These are phyloP conservation scores for Anabacerthia variegaticeps DNA, from an alignment of 2,797 vertebrate species.

Conservation along the genomic window DNA sequence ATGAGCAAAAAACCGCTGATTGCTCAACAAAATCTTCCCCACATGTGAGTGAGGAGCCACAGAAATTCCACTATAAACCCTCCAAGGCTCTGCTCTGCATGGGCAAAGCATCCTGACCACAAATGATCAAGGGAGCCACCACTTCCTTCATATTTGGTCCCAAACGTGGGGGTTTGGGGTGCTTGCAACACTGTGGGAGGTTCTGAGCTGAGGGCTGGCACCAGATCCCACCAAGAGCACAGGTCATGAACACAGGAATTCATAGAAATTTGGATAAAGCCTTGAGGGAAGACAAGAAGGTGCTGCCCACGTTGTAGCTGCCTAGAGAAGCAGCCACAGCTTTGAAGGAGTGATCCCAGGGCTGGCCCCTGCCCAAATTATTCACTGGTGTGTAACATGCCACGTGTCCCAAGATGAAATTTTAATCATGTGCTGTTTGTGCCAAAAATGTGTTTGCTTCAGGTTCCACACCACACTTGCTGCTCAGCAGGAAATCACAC, in stretches of 20 bases:
- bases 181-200: background rate
- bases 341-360: background rate
- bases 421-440: background rate
- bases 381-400: rapidly evolving
- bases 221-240: background rate
- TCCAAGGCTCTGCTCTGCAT: background rate
- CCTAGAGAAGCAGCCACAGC: rapidly evolving
- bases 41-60: rapidly evolving
- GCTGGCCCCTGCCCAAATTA: background rate
- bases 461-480: background rate
- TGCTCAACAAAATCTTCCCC: background rate
- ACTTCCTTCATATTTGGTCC: background rate
- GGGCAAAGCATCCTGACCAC: background rate
- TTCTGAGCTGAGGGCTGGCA: background rate
- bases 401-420: background rate
- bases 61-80: background rate
- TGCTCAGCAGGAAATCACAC: background rate
- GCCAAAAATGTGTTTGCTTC: rapidly evolving
- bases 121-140: background rate
- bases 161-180: background rate
- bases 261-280: background rate
- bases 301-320: background rate
- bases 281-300: background rate
- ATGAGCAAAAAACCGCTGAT: rapidly evolving
- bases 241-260: background rate